These are phyloP conservation scores for Entomobrya multifasciata DNA, from an alignment of 2,888 invertebrate genomes.

Conservation along the genomic window DNA sequence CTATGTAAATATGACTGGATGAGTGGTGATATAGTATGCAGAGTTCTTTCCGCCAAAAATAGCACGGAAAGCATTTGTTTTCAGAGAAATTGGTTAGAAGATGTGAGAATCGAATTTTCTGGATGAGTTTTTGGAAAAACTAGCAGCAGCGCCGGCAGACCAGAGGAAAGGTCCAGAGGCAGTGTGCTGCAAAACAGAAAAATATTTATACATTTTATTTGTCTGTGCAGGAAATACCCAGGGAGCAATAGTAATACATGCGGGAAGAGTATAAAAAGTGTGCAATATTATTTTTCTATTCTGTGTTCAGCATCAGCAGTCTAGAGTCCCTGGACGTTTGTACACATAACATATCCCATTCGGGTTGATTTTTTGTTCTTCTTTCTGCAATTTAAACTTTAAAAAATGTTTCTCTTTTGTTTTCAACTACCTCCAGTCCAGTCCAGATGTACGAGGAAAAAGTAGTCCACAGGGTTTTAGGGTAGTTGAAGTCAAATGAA, in stretches of 20 bases:
- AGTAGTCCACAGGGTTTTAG: not conserved
- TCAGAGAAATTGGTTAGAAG: too few species aligned
- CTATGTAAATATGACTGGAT: slow-evolving; percentile 16
- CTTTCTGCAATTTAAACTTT: slow-evolving; percentile 17
- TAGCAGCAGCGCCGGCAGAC: too few species aligned
- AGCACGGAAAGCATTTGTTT: too few species aligned
- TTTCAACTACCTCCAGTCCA: not conserved
- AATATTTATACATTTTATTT: not conserved
- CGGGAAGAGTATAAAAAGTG: not conserved
- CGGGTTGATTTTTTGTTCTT: too few species aligned
- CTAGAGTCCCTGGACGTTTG: too few species aligned
- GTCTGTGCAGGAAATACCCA: not conserved
- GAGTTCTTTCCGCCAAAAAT: too few species aligned
- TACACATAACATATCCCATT: too few species aligned
- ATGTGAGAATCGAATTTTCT: too few species aligned
- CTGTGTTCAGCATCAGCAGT: too few species aligned
- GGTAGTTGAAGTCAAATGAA: not conserved
- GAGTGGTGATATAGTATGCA: too few species aligned
- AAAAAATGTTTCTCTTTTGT: not conserved
- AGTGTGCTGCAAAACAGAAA: not conserved
- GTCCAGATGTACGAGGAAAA: not conserved
- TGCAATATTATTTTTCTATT: too few species aligned
- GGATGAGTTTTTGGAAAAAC: too few species aligned
- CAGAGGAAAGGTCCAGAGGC: not conserved
- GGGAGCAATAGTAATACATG: slow-evolving; percentile 33